Base-by-base conservation (phyloP, 2,797 vertebrate species). In the Tragelaphus eurycerus region DNA sequence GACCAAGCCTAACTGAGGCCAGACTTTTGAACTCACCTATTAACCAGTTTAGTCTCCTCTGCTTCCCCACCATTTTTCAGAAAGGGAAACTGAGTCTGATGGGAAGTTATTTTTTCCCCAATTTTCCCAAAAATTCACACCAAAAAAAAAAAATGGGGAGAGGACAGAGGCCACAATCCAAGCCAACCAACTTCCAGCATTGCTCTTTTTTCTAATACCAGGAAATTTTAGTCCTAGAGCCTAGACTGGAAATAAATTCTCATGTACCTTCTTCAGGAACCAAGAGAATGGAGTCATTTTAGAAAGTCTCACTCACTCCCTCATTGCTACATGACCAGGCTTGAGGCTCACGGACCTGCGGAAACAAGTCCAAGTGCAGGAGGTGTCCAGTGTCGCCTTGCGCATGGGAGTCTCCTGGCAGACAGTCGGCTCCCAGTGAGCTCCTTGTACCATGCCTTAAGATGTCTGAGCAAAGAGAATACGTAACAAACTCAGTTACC, bases 271-370 rank as follows among this genome's bases (percentile, higher is more conserved):
- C 34, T 71, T 54, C 82, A 81, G 34, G 52, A 94, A 34, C 31
- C 57, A 79, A 62, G 46, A 85, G 23, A 84, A 86, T 0, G 0
- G 48, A 87, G 16, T 46, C 52, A 5, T 48, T 19, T n/a, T 3
- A 31, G 27, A 62, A 31, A 64, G 8, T 13, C 46, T 60, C 81
- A n/a, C 14, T 64, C 34, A n/a, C 82, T 48, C 0, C 43, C 59
- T 34, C 34, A 4, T 16, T 52, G 60, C 34, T 50, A 29, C 38
- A 3, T 7, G 3, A 67, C 2, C 25, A 27, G 27, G 34, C 82
- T 7, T 67, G 57, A 87, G 11, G 17, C 55, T 82, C 54, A 31
- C n/a, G n/a, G 13, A 13, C 60, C 4, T 0, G 0, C 1, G 5
- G 48, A 46, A 43, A 67, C 10, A 60, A 48, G 43, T 5, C 23